Base-by-base conservation (phyloP, 2,888 invertebrate genomes). In the Halictus ligatus region DNA sequence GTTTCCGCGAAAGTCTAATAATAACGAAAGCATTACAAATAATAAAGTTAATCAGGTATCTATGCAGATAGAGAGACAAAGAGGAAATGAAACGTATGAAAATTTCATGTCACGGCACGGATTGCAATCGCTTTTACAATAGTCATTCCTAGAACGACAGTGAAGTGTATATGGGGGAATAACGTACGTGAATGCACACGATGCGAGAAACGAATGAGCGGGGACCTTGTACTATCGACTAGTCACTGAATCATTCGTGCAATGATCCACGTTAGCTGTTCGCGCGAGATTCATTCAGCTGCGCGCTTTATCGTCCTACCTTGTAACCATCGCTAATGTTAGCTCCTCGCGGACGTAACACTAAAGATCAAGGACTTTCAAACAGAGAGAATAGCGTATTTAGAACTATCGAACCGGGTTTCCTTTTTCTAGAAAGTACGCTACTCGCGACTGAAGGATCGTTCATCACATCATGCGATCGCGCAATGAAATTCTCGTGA, bases 241-340 rank as follows among this genome's bases (percentile, higher is more conserved):
- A 83, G 86, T 83, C 89, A 84, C 78, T 89, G 90, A 91, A 89
- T 91, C 89, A 91, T 85, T 87, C 86, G 85, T 80, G 58, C 87
- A 71, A 85, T 85, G 78, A 87, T 79, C 84, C 78, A 72, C 76
- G 69, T 77, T 76, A 71, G 75, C 67, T 82, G 75, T 81, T 85
- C 80, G 80, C 81, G 78, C 54, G 75, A 79, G 64, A 78, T 71
- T 77, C 78, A 35, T 71, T 54, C 78, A 58, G 58, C 74, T 18
- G 69, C n/a, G 48, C 71, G 15, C 35, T 35, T 75, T 64, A 75
- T 78, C 46, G 35, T 35, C 25, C 54, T 40, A 18, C 43, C 35
- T 72, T 13, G 46, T 50, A 46, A 46, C 18, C 64, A 8, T 58
- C 21, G 58, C 46, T 21, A 54, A 72, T 78, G 50, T 21, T 54